A percentile compares a stretch with the other conserved stretches of the same genome.
Conservation (phyloP, 2,888 invertebrate genomes). For the Silvanus unidentatus region DNA sequence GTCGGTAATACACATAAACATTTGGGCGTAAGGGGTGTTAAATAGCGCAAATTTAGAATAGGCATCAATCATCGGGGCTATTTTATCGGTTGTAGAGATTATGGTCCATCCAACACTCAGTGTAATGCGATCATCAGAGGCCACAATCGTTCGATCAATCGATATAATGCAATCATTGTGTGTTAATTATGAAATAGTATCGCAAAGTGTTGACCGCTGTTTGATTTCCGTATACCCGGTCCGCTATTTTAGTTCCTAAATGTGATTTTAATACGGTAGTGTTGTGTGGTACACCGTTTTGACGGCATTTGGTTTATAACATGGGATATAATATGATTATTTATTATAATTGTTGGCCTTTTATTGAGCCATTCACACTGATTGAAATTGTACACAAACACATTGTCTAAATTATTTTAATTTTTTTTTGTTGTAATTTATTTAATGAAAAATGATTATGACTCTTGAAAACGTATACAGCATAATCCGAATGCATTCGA, state of each 20-base stretch:
- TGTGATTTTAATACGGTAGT: constrained; percentile 39
- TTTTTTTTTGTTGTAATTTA: no score
- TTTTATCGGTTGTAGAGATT: constrained; percentile 39
- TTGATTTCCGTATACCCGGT: constrained; percentile 34
- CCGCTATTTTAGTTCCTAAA: constrained; percentile 40
- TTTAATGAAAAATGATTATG: no score
- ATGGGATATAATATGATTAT: constrained; percentile 37
- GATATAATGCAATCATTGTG: constrained; percentile 43
- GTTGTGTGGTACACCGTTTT: constrained; percentile 36
- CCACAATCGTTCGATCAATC: constrained; percentile 39
- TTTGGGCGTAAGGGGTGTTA: constrained; percentile 12
- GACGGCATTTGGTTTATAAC: constrained; percentile 35
- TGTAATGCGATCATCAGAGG: constrained; percentile 38
- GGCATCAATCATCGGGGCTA: constrained; percentile 40
- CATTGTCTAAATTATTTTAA: neutral
- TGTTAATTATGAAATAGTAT: constrained; percentile 44
- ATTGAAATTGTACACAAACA: constrained; percentile 28
- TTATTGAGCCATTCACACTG: constrained; percentile 32
- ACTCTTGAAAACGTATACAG: no score
- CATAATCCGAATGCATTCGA: no score
- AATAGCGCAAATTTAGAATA: constrained; percentile 33
- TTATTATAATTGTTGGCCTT: constrained; percentile 37
- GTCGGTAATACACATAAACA: no score
- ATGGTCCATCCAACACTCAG: constrained; percentile 31
- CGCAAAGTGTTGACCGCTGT: constrained; percentile 43